Evolutionary conservation across 2,113 vertebrate species (phyloP).

Genomic region (Oostethus manadensis): DNA sequence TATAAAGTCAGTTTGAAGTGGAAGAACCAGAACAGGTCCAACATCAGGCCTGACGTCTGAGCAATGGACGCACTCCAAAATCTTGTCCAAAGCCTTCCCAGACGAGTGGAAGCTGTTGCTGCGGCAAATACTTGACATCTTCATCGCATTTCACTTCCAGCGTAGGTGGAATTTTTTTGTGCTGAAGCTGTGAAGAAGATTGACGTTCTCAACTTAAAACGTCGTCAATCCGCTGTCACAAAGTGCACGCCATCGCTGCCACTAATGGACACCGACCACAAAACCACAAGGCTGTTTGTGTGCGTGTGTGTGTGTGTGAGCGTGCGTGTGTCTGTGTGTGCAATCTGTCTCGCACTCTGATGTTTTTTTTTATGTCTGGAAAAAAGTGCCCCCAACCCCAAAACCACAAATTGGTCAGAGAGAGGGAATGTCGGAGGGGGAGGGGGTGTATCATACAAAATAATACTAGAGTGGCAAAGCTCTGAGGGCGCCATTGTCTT

Average conservation of each 20-base stretch:
- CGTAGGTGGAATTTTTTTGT: too few relatives aligned
- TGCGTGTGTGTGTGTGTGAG: slow-evolving; percentile 15
- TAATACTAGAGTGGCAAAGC: not conserved
- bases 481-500: not conserved
- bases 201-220: not conserved
- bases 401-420: slow-evolving; percentile 78
- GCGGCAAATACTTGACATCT: too few relatives aligned
- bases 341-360: too few relatives aligned
- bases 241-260: slow-evolving; percentile 58
- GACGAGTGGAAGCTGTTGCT: too few relatives aligned
- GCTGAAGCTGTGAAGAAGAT: too few relatives aligned
- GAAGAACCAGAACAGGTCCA: too few relatives aligned
- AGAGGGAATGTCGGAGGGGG: slow-evolving; percentile 29
- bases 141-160: too few relatives aligned
- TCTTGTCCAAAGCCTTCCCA: too few relatives aligned
- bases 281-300: slow-evolving; percentile 65
- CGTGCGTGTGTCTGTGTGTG: slow-evolving; percentile 14
- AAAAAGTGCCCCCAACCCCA: slow-evolving; percentile 57
- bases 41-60: too few relatives aligned
- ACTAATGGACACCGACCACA: slow-evolving; percentile 72
- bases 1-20: too few relatives aligned
- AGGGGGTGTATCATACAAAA: slow-evolving; percentile 40
- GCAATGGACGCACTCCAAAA: too few relatives aligned
- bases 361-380: slow-evolving; percentile 49
- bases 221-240: slow-evolving; percentile 23